These are phyloP conservation scores for Agrochola circellaris DNA, from an alignment of 2,888 invertebrate genomes.

Conservation along the genomic window DNA sequence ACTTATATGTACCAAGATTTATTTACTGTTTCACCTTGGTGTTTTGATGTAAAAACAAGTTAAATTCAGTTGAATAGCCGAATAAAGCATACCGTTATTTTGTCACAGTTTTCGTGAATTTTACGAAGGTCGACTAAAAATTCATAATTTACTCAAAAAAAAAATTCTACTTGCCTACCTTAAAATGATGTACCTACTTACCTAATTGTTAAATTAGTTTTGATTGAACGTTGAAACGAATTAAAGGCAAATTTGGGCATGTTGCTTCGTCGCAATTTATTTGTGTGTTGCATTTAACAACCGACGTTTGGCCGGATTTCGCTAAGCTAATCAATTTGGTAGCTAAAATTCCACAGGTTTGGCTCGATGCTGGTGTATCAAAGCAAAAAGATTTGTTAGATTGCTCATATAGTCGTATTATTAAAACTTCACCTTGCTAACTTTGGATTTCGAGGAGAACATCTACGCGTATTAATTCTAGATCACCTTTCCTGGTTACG, in stretches of 20 bases:
- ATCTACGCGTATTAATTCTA: not conserved
- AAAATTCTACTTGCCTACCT: not conserved
- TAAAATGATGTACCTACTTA: not conserved
- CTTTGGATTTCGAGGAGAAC: not conserved
- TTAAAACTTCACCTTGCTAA: not conserved
- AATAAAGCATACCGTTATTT: constrained; percentile 8
- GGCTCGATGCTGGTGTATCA: not conserved
- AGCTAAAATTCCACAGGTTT: not conserved
- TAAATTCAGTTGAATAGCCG: not conserved
- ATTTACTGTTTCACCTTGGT: not conserved
- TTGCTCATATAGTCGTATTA: not conserved
- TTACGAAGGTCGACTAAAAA: not conserved
- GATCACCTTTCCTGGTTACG: not conserved
- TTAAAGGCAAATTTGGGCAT: not conserved
- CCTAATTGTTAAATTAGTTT: not conserved
- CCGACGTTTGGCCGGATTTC: not conserved
- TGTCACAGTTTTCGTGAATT: not conserved
- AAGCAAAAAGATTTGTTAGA: not conserved
- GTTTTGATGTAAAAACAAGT: constrained; percentile 7
- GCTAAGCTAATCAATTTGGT: not conserved
- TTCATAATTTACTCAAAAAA: not conserved
- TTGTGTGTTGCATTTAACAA: not conserved
- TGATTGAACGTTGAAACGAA: not conserved
- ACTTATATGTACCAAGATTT: not conserved
- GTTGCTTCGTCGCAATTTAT: constrained; percentile 7